Evolutionary conservation across 2,888 invertebrate species (phyloP), one percentile per base, ranked within the genome.

Genomic region (Drosophila atripex): DNA sequence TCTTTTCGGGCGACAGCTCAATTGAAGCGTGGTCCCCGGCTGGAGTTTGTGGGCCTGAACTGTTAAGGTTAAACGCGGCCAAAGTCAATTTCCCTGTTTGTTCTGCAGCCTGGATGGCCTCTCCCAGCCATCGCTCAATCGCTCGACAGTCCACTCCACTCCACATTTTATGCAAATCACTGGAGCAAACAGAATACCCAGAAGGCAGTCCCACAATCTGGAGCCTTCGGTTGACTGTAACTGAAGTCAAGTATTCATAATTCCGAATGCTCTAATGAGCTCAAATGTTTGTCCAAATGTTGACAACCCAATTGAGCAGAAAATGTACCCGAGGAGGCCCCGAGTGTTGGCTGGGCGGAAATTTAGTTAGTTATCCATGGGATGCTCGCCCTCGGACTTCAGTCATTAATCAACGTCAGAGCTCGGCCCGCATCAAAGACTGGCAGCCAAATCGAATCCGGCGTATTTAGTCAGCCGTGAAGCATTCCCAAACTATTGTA

Each of bases 221-320:
- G 32, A 21, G 43, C 25, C n/a, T 41, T 23, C 28, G 28, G 8
- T 28, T n/a, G 32, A 35, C 25, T 9, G 21, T 30, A 54, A 43
- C 61, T 56, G 46, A 78, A 75, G 75, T 64, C 78, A 78, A 78
- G 86, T 82, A 80, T 83, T 87, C 87, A 85, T 87, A 87, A 80
- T 87, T 75, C 76, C 63, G 49, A 69, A 54, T 71, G 75, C 74
- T 73, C 84, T 84, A 88, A 85, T 88, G 75, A 88, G 80, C 80
- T 35, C 73, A 69, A 85, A 85, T 88, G 84, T 86, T 84, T 86
- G 84, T 76, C 80, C 77, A 77, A 82, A 75, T 84, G 77, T 73
- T 86, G 85, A 85, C 87, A 88, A 71, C 66, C 76, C 78, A 88
- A 88, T 88, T 88, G 88, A 74, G 76, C 78, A 68, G 87, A 86